A percentile compares a stretch with the other conserved stretches of the same genome.
Evolutionary conservation across 2,797 vertebrate genomes (phyloP).

Genomic region (Meda fulgida): DNA sequence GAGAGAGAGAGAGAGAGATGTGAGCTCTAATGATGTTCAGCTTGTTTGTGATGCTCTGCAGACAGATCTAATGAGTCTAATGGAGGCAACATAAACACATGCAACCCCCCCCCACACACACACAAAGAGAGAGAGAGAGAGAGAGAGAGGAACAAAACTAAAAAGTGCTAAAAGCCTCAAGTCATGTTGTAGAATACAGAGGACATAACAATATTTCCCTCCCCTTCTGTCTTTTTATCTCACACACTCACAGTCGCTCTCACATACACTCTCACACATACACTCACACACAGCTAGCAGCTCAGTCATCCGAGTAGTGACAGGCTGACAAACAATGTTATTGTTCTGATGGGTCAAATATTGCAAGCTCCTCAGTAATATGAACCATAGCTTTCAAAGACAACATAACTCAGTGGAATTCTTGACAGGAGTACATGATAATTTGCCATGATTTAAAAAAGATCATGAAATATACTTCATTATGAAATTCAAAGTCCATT

Average conservation of each 20-base stretch:
- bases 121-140: not conserved
- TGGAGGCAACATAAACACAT: slow-evolving; percentile 54
- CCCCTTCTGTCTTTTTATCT: slow-evolving; percentile 42
- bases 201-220: slow-evolving; percentile 58
- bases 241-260: slow-evolving; percentile 23
- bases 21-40: slow-evolving; percentile 44
- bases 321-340: slow-evolving; percentile 58
- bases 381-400: slow-evolving; percentile 37
- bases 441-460: not conserved
- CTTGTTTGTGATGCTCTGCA: slow-evolving; percentile 54
- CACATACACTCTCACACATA: slow-evolving; percentile 23
- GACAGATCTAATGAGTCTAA: slow-evolving; percentile 63
- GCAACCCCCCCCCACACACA: slow-evolving; percentile 49
- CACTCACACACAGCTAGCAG: slow-evolving; percentile 36
- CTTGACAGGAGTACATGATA: not conserved
- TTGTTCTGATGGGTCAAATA: slow-evolving; percentile 55
- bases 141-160: not conserved
- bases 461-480: not conserved
- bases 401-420: slow-evolving; percentile 18
- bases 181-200: slow-evolving; percentile 34
- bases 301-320: slow-evolving; percentile 56
- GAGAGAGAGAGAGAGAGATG: slow-evolving; percentile 13
- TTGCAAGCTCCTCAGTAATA: slow-evolving; percentile 40
- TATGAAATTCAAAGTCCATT: not conserved
- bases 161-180: slow-evolving; percentile 43